Evolutionary conservation across 2,113 vertebrate species (phyloP).

Genomic region (Saccopteryx bilineata): DNA sequence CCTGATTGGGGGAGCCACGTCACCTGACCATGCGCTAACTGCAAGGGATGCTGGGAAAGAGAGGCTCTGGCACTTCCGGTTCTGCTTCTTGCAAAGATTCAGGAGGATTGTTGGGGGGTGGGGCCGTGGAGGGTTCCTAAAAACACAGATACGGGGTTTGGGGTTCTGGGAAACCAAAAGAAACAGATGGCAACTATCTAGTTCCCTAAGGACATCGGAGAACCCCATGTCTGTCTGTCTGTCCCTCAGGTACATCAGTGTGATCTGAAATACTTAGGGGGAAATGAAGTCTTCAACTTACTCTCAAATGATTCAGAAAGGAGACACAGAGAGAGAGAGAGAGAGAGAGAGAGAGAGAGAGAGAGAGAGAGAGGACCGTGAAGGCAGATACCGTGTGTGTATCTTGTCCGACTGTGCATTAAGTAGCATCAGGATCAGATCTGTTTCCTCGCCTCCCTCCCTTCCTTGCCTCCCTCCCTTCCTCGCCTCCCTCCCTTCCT

Average conservation of each 20-base stretch:
- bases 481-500: no score
- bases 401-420: neutral
- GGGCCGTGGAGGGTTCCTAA: no score
- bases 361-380: neutral
- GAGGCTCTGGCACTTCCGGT: accelerated
- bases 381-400: neutral
- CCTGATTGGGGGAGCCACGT: neutral
- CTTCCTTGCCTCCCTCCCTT: no score
- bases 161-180: neutral
- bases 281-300: neutral
- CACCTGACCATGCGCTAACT: neutral
- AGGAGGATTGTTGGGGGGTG: accelerated
- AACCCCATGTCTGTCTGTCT: neutral
- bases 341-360: neutral
- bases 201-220: neutral
- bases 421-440: accelerated
- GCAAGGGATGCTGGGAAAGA: neutral
- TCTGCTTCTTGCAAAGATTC: neutral
- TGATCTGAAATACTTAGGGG: neutral
- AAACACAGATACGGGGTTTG: neutral
- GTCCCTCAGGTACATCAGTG: neutral
- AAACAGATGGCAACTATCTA: neutral
- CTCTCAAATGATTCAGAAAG: neutral
- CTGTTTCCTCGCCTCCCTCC: no score
- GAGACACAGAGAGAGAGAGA: neutral